These are phyloP conservation scores for Apostichopus parvimensis DNA, from an alignment of 35 echinoderm and acorn worm species.

Conservation along the genomic window DNA sequence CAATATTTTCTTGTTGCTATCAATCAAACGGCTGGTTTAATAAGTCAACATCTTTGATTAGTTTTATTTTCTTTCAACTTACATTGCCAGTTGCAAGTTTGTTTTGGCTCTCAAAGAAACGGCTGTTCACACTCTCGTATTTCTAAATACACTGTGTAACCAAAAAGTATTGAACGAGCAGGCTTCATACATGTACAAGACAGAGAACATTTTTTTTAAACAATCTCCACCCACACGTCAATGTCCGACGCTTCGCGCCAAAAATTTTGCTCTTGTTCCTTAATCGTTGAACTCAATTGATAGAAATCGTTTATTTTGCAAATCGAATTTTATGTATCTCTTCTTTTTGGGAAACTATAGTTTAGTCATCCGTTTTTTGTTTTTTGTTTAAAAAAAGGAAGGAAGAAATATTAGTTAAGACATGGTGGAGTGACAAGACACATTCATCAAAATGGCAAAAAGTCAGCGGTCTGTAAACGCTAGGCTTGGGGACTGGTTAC, in stretches of 20 bases:
- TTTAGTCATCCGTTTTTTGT: neutral
- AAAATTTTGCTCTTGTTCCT: neutral
- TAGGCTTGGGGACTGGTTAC: slow-evolving; percentile 1
- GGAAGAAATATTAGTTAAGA: too few species aligned
- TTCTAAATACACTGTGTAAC: neutral
- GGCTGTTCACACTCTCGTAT: neutral
- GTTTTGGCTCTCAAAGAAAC: neutral
- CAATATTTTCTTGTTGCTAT: neutral
- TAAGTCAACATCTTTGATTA: neutral
- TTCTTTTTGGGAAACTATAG: neutral
- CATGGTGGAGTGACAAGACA: neutral
- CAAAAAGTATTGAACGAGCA: neutral
- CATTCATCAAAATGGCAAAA: slow-evolving; percentile 37
- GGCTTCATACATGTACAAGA: neutral
- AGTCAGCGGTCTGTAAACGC: slow-evolving; percentile 4
- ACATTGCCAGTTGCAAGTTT: neutral
- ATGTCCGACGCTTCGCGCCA: neutral
- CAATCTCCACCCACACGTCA: neutral
- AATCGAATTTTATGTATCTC: neutral
- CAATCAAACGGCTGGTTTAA: neutral
- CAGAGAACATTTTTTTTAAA: neutral
- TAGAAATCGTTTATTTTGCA: neutral
- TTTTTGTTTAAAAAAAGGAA: too few species aligned
- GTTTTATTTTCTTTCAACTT: neutral
- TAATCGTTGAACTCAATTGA: neutral